Evolutionary conservation across 2,113 vertebrate species (phyloP).

Genomic region (Pangasianodon hypophthalmus): DNA sequence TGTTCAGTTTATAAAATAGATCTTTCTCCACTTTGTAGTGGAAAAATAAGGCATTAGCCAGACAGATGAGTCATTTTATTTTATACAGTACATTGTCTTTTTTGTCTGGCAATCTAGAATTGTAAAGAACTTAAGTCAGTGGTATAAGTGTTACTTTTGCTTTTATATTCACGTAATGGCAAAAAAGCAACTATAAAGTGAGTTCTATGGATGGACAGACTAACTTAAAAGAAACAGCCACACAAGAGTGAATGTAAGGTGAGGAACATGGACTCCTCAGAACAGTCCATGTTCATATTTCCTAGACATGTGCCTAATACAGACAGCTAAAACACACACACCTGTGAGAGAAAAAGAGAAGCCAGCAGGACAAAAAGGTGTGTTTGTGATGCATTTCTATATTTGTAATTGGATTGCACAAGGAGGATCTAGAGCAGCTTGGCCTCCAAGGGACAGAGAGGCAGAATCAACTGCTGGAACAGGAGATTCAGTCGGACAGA

Average conservation of each 20-base stretch:
- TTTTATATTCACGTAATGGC: background rate
- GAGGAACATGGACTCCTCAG: conserved; percentile 15
- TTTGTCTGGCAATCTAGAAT: background rate
- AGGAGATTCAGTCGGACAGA: conserved; percentile 76
- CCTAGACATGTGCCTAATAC: conserved; percentile 38
- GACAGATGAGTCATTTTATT: background rate
- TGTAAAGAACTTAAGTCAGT: background rate
- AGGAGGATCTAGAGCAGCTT: conserved; percentile 31
- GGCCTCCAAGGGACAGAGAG: conserved; percentile 71
- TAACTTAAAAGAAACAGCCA: background rate
- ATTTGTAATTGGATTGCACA: conserved; percentile 8
- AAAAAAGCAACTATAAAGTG: background rate
- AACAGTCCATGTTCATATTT: conserved; percentile 40
- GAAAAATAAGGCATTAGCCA: background rate
- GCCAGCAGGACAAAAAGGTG: conserved; percentile 50
- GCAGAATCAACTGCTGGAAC: conserved; percentile 67
- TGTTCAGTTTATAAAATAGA: background rate
- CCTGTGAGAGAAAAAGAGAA: conserved; percentile 8
- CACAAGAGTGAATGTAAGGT: conserved; percentile 2
- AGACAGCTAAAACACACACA: conserved; percentile 72
- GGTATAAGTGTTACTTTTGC: background rate
- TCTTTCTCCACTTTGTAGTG: background rate
- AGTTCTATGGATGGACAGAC: background rate
- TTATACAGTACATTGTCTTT: background rate
- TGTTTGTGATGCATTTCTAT: conserved; percentile 20